These are phyloP conservation scores for Enteromius fasciolatus DNA, from an alignment of 2,797 vertebrate species.

Conservation along the genomic window DNA sequence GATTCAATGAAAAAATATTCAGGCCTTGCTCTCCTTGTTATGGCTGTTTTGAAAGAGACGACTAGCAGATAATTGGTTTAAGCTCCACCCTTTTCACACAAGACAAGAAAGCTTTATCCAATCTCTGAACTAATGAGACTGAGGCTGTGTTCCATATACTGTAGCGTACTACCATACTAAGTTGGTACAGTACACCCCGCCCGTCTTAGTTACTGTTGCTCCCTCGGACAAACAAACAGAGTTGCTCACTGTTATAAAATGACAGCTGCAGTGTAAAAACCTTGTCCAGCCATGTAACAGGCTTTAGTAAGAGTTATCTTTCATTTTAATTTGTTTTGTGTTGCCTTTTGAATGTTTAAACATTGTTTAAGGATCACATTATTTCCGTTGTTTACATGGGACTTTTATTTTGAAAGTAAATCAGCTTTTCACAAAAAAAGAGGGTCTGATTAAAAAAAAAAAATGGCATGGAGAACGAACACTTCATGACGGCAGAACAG, in stretches of 20 bases:
- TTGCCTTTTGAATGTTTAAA: too few species aligned
- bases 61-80: slow-evolving; percentile 3
- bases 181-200: too few species aligned
- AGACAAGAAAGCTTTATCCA: neutral
- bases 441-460: too few species aligned
- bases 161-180: neutral
- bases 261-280: too few species aligned
- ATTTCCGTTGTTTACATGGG: neutral
- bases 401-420: neutral
- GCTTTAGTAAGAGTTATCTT: neutral
- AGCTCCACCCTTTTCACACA: neutral
- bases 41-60: neutral
- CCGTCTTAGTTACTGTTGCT: too few species aligned
- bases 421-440: neutral
- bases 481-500: neutral
- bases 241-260: too few species aligned
- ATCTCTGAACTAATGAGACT: neutral
- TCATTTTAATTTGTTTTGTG: neutral
- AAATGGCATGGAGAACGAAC: neutral
- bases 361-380: neutral
- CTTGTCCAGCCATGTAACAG: too few species aligned
- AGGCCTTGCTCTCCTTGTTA: neutral
- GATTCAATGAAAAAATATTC: slow-evolving; percentile 24
- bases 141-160: neutral
- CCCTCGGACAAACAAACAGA: too few species aligned